Evolutionary conservation across 1,140 invertebrate genomes (phyloP), one percentile per base, ranked within the genome.

Genomic region (Drosophila jambulina): DNA sequence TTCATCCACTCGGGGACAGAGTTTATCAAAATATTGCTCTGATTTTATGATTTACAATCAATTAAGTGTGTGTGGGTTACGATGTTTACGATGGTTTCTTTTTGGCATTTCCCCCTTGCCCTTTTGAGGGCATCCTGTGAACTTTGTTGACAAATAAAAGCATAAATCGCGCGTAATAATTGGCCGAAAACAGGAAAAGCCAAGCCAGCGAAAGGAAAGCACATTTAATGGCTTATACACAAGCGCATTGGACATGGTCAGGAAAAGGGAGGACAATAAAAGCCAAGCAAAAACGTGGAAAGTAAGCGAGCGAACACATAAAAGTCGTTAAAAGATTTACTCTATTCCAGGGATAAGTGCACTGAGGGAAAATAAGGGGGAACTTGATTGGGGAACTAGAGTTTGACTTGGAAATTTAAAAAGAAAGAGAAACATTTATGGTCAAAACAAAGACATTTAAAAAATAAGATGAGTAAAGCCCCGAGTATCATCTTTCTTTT

Each of bases 81-180:
- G 23, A 42, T 42, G 65, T 38, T 68, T 62, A 58, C 34, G 54
- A 64, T 29, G 57, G 19, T 25, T 38, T 36, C 3, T 29, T 17
- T 21, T n/a, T 46, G 45, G 45, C 43, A 21, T 40, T 21, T 17
- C 19, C 53, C 56, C 49, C 48, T 29, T 21, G 43, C 10, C 25
- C 12, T 25, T 25, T 32, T 17, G 2, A 0, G 15, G 4, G 25
- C 2, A 29, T 53, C 49, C 42, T 64, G 21, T 48, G 53, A 45
- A 59, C 57, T 23, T 77, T 54, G 45, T 90, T 84, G 78, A 88
- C 85, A 90, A 90, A 90, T 91, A 90, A 90, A 81, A 83, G 81
- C 85, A 88, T 88, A 88, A 90, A 90, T 90, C 86, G 85, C 85
- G 85, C 85, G 85, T 91, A 85, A 90, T 90, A 90, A 90, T 90